Base-by-base conservation (phyloP, 2,797 vertebrate genomes). In the Chaetophractus vellerosus region DNA sequence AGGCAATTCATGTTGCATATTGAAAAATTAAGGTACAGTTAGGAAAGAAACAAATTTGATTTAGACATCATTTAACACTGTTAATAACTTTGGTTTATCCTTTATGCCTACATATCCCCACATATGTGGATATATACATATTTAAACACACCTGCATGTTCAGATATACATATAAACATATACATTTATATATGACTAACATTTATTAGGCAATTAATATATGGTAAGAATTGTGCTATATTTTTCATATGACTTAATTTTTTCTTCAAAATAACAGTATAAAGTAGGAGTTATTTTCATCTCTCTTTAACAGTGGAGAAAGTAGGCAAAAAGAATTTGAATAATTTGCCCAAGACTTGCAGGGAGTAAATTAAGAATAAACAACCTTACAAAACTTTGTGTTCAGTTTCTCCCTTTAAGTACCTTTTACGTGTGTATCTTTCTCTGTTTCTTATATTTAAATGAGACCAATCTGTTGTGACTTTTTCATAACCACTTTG, bases 321-420 rank as follows among this genome's bases (percentile, higher is more conserved):
- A 82, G 45, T 9, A 45, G 45, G 64, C 2, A 64, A 26, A 57
- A 18, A 50, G 2, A 55, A 64, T 52, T 78, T 59, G 12, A 88
- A 59, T 36, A n/a, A 28, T 28, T 69, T 76, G 8, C 41, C 61
- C 9, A 50, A 64, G 7, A 66, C 2, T 48, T 12, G 0, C 0
- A 18, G 38, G 21, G 19, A n/a, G 88, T 94, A 63, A 76, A 36
- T 45, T 24, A 50, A 66, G 33, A 88, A 21, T 61, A 48, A 31
- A 72, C 15, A 64, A 76, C 0, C 0, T 19, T 68, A 23, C 2
- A 82, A 31, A 75, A 16, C 5, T 18, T 1, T 11, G 0, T 23
- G 33, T 3, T 68, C 9, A 75, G 28, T n/a, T 71, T 61, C 12
- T 5, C n/a, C 4, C 28, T 26, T 12, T 18, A 55, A 78, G 33